Percentiles rank a stretch among this genome's conserved stretches.
These are phyloP conservation scores for Bos javanicus DNA, from an alignment of 2,113 vertebrate genomes.

Conservation along the genomic window DNA sequence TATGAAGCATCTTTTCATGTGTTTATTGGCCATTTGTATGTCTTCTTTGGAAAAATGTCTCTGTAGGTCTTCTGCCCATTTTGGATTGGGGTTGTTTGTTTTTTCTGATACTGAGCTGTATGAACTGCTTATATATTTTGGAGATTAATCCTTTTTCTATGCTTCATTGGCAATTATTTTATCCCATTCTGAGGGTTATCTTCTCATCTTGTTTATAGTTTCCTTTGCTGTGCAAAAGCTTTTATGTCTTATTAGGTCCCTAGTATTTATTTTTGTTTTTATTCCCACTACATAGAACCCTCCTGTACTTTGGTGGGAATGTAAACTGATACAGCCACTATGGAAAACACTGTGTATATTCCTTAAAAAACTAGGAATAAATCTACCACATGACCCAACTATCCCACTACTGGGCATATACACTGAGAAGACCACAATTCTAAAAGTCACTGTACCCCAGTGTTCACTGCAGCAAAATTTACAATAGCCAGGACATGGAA, in stretches of 20 bases:
- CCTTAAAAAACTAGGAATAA: not conserved
- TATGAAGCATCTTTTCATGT: not conserved
- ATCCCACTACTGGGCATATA: not conserved
- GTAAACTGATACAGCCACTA: not conserved
- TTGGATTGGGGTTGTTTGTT: not conserved
- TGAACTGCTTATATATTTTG: not conserved
- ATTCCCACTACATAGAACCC: not conserved
- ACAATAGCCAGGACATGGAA: not conserved
- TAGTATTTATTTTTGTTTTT: not conserved
- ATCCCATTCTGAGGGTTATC: not conserved
- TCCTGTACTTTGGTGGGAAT: not conserved
- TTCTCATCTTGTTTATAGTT: not conserved
- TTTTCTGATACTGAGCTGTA: not conserved
- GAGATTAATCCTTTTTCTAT: not conserved
- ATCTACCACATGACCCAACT: not conserved
- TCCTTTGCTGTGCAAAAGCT: not conserved
- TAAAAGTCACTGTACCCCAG: not conserved
- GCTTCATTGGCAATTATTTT: not conserved
- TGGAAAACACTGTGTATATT: not conserved
- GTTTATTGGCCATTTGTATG: not conserved
- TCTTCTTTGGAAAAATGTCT: not conserved
- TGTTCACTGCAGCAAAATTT: not conserved
- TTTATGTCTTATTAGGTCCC: not conserved
- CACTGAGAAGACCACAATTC: not conserved
- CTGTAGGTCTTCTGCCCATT: not conserved